Base-by-base conservation (phyloP, 2,888 invertebrate species). In the Ctenicera cuprea region DNA sequence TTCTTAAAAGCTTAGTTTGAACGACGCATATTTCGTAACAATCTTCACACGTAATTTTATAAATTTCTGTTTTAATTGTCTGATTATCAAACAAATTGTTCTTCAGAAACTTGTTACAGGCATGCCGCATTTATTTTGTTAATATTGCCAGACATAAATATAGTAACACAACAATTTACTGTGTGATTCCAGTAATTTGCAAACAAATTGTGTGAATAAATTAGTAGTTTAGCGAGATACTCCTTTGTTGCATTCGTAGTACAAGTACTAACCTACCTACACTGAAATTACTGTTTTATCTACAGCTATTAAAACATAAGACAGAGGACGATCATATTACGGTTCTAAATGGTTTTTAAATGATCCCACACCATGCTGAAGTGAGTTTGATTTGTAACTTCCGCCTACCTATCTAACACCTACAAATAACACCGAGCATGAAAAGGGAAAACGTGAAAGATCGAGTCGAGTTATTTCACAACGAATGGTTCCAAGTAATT, bases 301-400 rank as follows among this genome's bases (percentile, higher is more conserved):
- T 52, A 52, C 22, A 52, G n/a, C 43, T 16, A 45, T 45, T 45
- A 45, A 45, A 45, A 16, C 43, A 14, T 45, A 26, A 57, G 57
- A 38, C 18, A 57, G 37, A 57, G 57, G 26, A 57, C 57, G 57
- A 57, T 57, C 37, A 18, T 57, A 57, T 57, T 57, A 57, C 57
- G 57, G 26, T 37, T 16, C 16, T 57, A 57, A 57, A 57, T 37
- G 57, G 57, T 57, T 57, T 57, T 57, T 57, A 57, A 57, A 57
- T 57, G 57, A 57, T 57, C 57, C 57, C 57, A 57, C 57, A 57
- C 57, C 16, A 26, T 57, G 18, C 8, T 38, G 38, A 37, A 57
- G 18, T 57, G 57, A 33, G 57, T 38, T 57, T 57, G 57, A 57
- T 57, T 57, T 57, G 57, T 57, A 57, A 57, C 57, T 57, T 57